Conservation (phyloP, 2,113 vertebrate species). For the Vulpes ferrilata region DNA sequence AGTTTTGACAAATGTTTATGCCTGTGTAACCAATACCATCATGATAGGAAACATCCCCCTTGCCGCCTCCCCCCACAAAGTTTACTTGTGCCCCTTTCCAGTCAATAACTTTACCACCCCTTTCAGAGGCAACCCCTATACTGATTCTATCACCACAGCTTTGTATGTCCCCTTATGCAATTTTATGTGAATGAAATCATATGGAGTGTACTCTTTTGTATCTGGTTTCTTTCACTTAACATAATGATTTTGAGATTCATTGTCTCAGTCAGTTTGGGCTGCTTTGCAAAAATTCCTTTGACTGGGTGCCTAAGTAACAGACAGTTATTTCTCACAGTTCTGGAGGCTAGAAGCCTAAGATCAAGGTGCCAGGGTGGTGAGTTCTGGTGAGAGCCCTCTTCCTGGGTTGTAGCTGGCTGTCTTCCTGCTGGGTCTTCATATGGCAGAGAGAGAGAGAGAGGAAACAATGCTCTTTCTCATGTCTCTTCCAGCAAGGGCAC, state of each 20-base stretch:
- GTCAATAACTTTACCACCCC: neutral
- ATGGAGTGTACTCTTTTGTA: neutral
- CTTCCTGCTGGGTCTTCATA: neutral
- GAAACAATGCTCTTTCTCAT: neutral
- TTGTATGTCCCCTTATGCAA: neutral
- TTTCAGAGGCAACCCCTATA: neutral
- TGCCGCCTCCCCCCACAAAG: neutral
- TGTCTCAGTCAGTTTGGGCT: neutral
- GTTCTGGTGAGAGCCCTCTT: neutral
- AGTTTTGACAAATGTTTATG: neutral
- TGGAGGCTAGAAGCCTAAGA: neutral
- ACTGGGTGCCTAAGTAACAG: neutral
- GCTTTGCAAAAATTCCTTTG: neutral
- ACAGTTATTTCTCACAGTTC: neutral
- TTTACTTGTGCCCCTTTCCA: neutral
- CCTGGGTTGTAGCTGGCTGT: neutral
- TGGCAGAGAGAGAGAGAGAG: neutral
- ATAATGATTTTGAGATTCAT: neutral
- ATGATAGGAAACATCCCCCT: neutral
- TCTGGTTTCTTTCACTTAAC: constrained; percentile 37
- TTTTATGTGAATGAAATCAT: neutral
- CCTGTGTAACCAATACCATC: neutral
- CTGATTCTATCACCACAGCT: neutral
- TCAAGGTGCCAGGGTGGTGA: neutral
- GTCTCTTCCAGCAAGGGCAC: neutral